Evolutionary conservation across 1,140 invertebrate genomes (phyloP).

Genomic region (Aleiodes sp.): DNA sequence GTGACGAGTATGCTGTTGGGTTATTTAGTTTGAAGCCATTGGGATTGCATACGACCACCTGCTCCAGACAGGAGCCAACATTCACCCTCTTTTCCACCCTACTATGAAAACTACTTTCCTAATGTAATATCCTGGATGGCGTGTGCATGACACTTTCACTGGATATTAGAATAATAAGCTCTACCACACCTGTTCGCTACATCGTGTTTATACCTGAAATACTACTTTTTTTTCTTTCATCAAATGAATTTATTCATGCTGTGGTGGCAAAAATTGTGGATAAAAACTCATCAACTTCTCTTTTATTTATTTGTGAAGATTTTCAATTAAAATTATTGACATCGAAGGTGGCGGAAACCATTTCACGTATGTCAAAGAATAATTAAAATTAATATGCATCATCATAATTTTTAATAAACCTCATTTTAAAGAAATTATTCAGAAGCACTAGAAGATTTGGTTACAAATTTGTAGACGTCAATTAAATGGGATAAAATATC

Average conservation of each 20-base stretch:
- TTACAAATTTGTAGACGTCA: too few relatives aligned
- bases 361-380: too few relatives aligned
- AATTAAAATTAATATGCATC: too few relatives aligned
- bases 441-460: too few relatives aligned
- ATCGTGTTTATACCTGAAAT: constrained; percentile 1
- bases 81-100: neutral
- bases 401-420: too few relatives aligned
- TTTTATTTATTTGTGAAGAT: too few relatives aligned
- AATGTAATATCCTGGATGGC: constrained; percentile 21
- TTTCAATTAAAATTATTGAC: too few relatives aligned
- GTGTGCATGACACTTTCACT: constrained; percentile 17
- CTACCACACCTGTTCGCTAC: constrained; percentile 15
- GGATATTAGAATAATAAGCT: constrained; percentile 35
- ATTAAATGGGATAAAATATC: too few relatives aligned
- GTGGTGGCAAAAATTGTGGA: too few relatives aligned
- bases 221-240: neutral
- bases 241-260: neutral
- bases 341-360: too few relatives aligned
- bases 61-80: neutral
- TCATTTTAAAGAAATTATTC: too few relatives aligned
- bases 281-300: too few relatives aligned
- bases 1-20: neutral
- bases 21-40: constrained; percentile 13
- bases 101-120: constrained; percentile 18
- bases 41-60: constrained; percentile 11